Evolutionary conservation across 2,797 vertebrate species (phyloP).

Genomic region (Sebastes vulpes): DNA sequence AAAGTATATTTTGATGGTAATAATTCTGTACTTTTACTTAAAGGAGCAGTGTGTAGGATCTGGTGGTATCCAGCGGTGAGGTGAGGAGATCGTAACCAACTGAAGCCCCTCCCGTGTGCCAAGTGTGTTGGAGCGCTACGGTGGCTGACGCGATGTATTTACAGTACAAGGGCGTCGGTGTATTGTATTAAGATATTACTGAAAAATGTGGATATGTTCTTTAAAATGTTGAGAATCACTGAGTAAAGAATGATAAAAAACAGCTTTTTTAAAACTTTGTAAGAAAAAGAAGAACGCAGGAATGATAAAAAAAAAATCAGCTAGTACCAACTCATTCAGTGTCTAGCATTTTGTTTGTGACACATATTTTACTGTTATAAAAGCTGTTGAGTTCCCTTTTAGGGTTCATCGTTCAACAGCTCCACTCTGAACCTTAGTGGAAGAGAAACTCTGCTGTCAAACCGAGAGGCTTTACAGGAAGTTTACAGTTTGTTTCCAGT

Average conservation of each 20-base stretch:
- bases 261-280: background rate
- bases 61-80: no score
- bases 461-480: background rate
- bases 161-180: background rate
- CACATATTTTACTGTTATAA: background rate
- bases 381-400: background rate
- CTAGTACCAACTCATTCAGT: background rate
- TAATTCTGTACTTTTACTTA: no score
- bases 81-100: no score
- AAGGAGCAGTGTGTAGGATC: no score
- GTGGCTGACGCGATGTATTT: no score
- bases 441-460: background rate
- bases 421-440: background rate
- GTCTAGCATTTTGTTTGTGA: background rate
- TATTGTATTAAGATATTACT: background rate
- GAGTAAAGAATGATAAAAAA: background rate
- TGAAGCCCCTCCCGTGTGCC: no score
- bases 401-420: background rate
- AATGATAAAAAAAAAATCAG: background rate
- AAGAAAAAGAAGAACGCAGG: background rate
- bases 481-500: background rate
- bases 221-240: background rate
- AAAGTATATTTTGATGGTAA: no score
- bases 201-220: background rate
- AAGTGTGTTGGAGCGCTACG: no score